These are phyloP conservation scores for Bombyx mori DNA, from an alignment of 1,140 invertebrate species.

Conservation along the genomic window DNA sequence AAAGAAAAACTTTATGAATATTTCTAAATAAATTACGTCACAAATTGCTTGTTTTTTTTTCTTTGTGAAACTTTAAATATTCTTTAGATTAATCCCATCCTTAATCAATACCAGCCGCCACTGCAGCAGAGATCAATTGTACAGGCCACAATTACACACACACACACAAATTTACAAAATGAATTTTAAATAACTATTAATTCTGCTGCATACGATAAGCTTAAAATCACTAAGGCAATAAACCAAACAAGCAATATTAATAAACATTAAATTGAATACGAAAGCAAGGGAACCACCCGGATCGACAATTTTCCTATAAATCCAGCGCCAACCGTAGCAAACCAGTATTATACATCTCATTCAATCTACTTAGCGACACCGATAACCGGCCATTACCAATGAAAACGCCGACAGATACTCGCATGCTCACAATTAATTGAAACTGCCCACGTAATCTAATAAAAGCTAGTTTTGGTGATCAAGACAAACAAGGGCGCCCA, in stretches of 20 bases:
- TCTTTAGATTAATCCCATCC: too few species aligned
- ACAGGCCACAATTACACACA: too few species aligned
- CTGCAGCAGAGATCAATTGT: too few species aligned
- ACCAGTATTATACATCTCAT: conserved; percentile 55
- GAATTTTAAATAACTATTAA: conserved; percentile 7
- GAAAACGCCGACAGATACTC: conserved; percentile 57
- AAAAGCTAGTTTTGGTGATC: conserved; percentile 65
- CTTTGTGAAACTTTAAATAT: too few species aligned
- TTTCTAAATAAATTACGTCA: not conserved
- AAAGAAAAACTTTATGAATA: not conserved
- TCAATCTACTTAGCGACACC: conserved; percentile 58
- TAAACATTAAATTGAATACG: too few species aligned
- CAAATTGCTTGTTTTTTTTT: too few species aligned
- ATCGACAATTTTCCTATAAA: conserved; percentile 27
- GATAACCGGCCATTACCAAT: conserved; percentile 60
- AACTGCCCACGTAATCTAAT: conserved; percentile 71
- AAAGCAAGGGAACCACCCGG: conserved; percentile 15
- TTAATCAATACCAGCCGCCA: too few species aligned
- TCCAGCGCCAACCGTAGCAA: conserved; percentile 34
- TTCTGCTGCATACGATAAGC: conserved; percentile 4
- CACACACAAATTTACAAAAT: conserved; percentile 1
- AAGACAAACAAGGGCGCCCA: conserved; percentile 68
- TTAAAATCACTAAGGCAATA: conserved; percentile 13
- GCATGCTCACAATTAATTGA: conserved; percentile 64
- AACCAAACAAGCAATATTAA: conserved; percentile 6